Conservation (phyloP, 2,888 invertebrate genomes). For the Tetrapedia diversipes region DNA sequence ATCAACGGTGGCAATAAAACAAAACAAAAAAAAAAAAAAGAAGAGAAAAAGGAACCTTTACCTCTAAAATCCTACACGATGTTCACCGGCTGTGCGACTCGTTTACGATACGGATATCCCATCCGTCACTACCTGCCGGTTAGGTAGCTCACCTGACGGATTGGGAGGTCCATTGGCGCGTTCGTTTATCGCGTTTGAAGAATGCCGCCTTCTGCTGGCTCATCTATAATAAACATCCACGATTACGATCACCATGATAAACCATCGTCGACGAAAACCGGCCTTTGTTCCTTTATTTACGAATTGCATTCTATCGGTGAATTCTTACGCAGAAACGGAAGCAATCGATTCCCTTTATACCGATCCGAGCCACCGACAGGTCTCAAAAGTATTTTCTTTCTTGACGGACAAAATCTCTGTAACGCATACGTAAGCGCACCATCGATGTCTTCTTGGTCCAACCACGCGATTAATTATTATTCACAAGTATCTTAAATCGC, state of each 20-base stretch:
- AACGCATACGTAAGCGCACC: no score
- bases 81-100: conserved; percentile 32
- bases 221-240: conserved; percentile 52
- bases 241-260: conserved; percentile 63
- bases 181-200: conserved; percentile 57
- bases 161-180: conserved; percentile 55
- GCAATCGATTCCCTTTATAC: conserved; percentile 44
- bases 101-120: conserved; percentile 64
- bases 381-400: background rate
- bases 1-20: conserved; percentile 61
- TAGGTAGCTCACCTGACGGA: conserved; percentile 56
- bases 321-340: conserved; percentile 38
- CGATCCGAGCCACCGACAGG: background rate
- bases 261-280: conserved; percentile 33
- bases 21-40: no score
- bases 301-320: conserved; percentile 37
- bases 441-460: no score
- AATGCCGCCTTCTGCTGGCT: conserved; percentile 51
- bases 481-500: no score
- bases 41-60: conserved; percentile 32
- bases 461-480: no score
- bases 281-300: conserved; percentile 58
- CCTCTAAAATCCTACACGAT: conserved; percentile 36
- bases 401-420: background rate
- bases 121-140: conserved; percentile 62